Percentiles rank a stretch among this genome's conserved stretches.
These are phyloP conservation scores for Ptilodon capucinus DNA, from an alignment of 2,888 invertebrate genomes.

Conservation along the genomic window DNA sequence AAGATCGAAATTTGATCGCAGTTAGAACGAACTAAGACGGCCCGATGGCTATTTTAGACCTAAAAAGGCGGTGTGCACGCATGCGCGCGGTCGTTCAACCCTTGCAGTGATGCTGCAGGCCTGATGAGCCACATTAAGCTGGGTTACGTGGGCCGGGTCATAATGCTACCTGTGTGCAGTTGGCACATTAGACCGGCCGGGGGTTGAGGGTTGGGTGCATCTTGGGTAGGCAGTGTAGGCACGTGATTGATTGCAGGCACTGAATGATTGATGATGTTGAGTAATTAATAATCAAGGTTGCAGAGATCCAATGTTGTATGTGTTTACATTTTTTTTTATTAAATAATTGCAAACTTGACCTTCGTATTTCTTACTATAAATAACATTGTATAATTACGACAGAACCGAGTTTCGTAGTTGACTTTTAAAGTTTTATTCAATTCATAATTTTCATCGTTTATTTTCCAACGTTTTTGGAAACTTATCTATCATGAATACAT, in stretches of 20 bases:
- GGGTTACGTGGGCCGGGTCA: conserved; percentile 28
- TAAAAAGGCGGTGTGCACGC: conserved; percentile 55
- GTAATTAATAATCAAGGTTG: neutral
- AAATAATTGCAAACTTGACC: too few relatives aligned
- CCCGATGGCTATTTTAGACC: conserved; percentile 64
- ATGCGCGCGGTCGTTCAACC: conserved; percentile 71
- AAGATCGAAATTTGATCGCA: conserved; percentile 81
- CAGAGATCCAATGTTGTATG: neutral
- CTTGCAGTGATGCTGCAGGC: conserved; percentile 68
- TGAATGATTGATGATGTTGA: conserved; percentile 8
- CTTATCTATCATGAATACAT: too few relatives aligned
- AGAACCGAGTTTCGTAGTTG: too few relatives aligned
- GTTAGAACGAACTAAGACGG: conserved; percentile 71
- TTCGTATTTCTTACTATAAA: too few relatives aligned
- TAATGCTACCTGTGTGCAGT: conserved; percentile 27
- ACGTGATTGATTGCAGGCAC: conserved; percentile 12
- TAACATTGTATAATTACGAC: too few relatives aligned
- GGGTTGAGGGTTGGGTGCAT: conserved; percentile 1
- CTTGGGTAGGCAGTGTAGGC: conserved; percentile 1
- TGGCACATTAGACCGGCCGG: conserved; percentile 6
- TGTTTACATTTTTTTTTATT: neutral
- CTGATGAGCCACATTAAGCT: conserved; percentile 48
- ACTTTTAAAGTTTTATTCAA: too few relatives aligned
- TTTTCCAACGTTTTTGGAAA: too few relatives aligned
- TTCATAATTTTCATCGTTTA: too few relatives aligned